Conservation (phyloP, 1,140 invertebrate species). For the Heliothis subflexa region DNA sequence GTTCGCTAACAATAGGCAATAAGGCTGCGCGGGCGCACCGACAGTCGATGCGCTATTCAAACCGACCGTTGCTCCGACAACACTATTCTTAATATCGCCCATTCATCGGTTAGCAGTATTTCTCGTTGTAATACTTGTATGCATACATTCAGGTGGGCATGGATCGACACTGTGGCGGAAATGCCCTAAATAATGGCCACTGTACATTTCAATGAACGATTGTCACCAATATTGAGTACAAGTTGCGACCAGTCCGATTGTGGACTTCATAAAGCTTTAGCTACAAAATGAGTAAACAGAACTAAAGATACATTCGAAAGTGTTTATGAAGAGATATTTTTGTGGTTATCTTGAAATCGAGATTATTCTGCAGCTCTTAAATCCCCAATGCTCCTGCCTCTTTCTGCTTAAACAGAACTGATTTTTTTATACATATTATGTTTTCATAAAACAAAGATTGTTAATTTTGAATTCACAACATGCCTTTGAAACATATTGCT, state of each 20-base stretch:
- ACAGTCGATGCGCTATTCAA: conserved; percentile 74
- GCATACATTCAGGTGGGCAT: conserved; percentile 20
- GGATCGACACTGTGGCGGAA: conserved; percentile 7
- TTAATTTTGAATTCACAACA: too few relatives aligned
- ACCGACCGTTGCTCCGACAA: conserved; percentile 53
- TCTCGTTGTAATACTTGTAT: conserved; percentile 11
- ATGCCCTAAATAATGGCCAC: conserved; percentile 34
- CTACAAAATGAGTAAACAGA: neutral
- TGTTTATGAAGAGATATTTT: neutral
- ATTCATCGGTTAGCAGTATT: conserved; percentile 55
- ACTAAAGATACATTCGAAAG: neutral
- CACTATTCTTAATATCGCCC: conserved; percentile 63
- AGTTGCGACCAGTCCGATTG: neutral
- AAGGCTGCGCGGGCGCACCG: conserved; percentile 65
- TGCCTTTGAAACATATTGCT: too few relatives aligned
- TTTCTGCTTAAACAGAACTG: too few relatives aligned
- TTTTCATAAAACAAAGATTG: too few relatives aligned
- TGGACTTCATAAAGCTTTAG: neutral
- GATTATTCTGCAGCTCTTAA: neutral
- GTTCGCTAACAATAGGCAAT: conserved; percentile 80
- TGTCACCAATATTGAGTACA: conserved; percentile 18
- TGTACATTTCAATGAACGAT: conserved; percentile 35
- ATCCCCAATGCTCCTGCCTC: neutral
- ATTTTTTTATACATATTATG: too few relatives aligned
- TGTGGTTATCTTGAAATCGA: neutral